These are phyloP conservation scores for Anthophora plumipes DNA, from an alignment of 2,888 invertebrate genomes.

Conservation along the genomic window DNA sequence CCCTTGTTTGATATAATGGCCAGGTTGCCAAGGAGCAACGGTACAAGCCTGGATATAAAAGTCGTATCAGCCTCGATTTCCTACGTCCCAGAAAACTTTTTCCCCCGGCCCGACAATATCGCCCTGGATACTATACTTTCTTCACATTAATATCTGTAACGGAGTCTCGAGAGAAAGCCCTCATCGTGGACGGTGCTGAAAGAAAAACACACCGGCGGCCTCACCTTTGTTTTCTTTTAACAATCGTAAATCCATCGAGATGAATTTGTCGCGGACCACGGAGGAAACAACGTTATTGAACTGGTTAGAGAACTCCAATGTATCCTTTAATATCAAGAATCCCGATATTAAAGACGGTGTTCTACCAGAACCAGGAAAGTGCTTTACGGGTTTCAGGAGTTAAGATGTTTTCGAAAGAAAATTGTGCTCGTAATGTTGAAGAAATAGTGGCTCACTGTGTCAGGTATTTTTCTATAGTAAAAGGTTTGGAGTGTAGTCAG, in stretches of 20 bases:
- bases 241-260: conserved; percentile 44
- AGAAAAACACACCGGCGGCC: conserved; percentile 36
- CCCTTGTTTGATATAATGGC: conserved; percentile 52
- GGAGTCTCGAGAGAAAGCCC: conserved; percentile 33
- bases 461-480: background rate
- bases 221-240: conserved; percentile 39
- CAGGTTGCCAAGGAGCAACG: conserved; percentile 20
- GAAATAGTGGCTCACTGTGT: background rate
- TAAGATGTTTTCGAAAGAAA: background rate
- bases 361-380: background rate
- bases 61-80: conserved; percentile 68
- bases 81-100: conserved; percentile 57
- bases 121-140: conserved; percentile 49
- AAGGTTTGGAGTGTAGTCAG: too few species aligned
- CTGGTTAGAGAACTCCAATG: conserved; percentile 9
- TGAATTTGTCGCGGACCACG: conserved; percentile 35
- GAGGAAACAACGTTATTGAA: conserved; percentile 24
- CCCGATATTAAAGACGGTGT: background rate
- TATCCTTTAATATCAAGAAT: conserved; percentile 15
- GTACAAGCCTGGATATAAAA: conserved; percentile 48
- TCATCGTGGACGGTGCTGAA: background rate
- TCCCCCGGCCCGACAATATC: conserved; percentile 33
- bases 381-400: background rate
- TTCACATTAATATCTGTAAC: conserved; percentile 64
- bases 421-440: background rate